Conservation (phyloP, 2,113 vertebrate genomes). For the Nettapus auritus region DNA sequence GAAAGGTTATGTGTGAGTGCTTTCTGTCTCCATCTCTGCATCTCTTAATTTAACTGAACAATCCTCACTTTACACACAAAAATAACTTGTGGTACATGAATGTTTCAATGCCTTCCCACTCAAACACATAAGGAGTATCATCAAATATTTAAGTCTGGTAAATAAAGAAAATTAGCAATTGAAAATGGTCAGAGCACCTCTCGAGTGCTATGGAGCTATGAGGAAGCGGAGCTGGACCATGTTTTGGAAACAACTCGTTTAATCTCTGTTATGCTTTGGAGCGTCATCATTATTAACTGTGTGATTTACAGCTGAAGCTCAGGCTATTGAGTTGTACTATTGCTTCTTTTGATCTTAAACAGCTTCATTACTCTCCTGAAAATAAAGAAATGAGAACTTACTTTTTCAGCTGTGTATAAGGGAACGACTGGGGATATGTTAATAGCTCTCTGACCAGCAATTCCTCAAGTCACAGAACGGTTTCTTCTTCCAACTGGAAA, state of each 20-base stretch:
- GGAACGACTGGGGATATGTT: not conserved
- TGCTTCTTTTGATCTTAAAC: not conserved
- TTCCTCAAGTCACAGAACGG: not conserved
- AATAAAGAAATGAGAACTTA: not conserved
- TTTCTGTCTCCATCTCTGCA: not conserved
- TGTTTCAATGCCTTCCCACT: not conserved
- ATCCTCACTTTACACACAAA: not conserved
- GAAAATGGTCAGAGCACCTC: not conserved
- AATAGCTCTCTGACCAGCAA: not conserved
- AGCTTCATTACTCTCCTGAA: not conserved
- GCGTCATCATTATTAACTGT: not conserved
- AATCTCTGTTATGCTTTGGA: not conserved
- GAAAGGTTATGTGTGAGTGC: not conserved
- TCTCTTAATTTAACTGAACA: not conserved
- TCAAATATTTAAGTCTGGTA: not conserved
- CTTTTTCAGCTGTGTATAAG: not conserved
- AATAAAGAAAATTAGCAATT: not conserved
- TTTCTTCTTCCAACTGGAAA: not conserved
- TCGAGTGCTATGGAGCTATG: not conserved
- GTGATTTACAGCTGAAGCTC: not conserved
- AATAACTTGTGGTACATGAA: not conserved
- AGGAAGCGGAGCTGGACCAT: not conserved
- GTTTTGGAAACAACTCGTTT: not conserved
- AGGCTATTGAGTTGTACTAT: not conserved
- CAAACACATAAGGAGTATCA: not conserved